Evolutionary conservation across 2,888 invertebrate genomes (phyloP).

Genomic region (Nephrotoma flavescens): DNA sequence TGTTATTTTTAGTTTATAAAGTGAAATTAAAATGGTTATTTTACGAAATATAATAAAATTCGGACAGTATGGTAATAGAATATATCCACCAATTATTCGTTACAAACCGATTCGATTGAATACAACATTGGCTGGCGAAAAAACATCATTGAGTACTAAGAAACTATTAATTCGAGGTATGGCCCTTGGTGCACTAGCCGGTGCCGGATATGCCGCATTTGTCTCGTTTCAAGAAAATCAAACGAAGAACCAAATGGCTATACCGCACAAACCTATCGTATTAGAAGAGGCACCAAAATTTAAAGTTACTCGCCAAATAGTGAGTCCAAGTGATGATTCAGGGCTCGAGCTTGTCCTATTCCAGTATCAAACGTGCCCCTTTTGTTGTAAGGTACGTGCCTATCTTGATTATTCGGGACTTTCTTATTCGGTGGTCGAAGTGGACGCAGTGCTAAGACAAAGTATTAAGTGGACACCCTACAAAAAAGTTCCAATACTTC

Average conservation of each 20-base stretch:
- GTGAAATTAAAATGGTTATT: background rate
- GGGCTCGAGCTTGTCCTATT: slow-evolving; percentile 74
- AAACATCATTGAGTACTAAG: background rate
- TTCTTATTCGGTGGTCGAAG: slow-evolving; percentile 91
- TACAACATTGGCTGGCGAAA: background rate
- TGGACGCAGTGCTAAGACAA: slow-evolving; percentile 84
- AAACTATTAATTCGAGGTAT: background rate
- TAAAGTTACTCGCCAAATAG: slow-evolving; percentile 43
- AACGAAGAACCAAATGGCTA: background rate
- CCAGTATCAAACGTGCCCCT: slow-evolving; percentile 96
- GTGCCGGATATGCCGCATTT: background rate
- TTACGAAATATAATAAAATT: background rate
- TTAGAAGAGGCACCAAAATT: slow-evolving; percentile 28
- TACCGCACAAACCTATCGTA: background rate
- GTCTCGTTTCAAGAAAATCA: background rate
- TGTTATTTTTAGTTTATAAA: background rate
- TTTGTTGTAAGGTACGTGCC: slow-evolving; percentile 83
- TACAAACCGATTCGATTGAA: background rate
- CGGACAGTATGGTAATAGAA: background rate
- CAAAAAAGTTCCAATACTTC: slow-evolving; percentile 86
- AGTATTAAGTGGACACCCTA: slow-evolving; percentile 88
- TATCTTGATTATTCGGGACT: slow-evolving; percentile 86
- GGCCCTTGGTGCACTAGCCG: background rate
- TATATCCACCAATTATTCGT: background rate
- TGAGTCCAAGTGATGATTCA: slow-evolving; percentile 45